A percentile compares a stretch with the other conserved stretches of the same genome.
These are phyloP conservation scores for Pandemis cinnamomeana DNA, from an alignment of 2,888 invertebrate genomes.

Conservation along the genomic window DNA sequence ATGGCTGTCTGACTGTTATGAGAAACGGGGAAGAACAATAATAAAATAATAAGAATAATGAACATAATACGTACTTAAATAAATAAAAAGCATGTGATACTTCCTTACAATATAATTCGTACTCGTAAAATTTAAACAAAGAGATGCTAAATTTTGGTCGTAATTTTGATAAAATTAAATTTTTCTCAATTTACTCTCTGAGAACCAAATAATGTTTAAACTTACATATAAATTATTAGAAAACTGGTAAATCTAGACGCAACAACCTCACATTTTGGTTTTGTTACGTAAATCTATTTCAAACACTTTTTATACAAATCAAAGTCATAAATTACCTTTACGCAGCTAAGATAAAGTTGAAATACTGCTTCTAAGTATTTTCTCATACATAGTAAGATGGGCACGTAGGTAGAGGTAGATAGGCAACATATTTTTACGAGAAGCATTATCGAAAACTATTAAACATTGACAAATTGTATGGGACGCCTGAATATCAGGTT, in stretches of 20 bases:
- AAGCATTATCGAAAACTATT: conserved; percentile 46
- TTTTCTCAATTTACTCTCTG: not conserved
- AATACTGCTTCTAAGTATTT: conserved; percentile 42
- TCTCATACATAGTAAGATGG: conserved; percentile 39
- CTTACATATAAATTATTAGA: conserved; percentile 16
- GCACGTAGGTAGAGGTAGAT: conserved; percentile 27
- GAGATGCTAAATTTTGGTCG: not conserved
- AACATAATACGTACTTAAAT: too few species aligned
- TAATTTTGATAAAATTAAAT: not conserved
- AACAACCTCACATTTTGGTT: not conserved
- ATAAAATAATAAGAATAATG: too few species aligned
- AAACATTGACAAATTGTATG: conserved; percentile 55
- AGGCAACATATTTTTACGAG: conserved; percentile 37
- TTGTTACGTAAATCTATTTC: conserved; percentile 29
- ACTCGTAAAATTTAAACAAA: not conserved
- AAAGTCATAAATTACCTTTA: conserved; percentile 37
- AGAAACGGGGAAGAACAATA: too few species aligned
- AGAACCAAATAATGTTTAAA: not conserved
- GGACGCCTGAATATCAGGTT: conserved; percentile 51
- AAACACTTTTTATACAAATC: conserved; percentile 24
- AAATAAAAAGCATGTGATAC: too few species aligned
- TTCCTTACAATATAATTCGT: too few species aligned
- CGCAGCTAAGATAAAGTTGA: conserved; percentile 43
- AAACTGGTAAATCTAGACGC: conserved; percentile 32
- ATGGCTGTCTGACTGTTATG: too few species aligned